Evolutionary conservation across 2,888 invertebrate species (phyloP), one percentile per base, ranked within the genome.

Genomic region (Drosophila parthenogenetica): DNA sequence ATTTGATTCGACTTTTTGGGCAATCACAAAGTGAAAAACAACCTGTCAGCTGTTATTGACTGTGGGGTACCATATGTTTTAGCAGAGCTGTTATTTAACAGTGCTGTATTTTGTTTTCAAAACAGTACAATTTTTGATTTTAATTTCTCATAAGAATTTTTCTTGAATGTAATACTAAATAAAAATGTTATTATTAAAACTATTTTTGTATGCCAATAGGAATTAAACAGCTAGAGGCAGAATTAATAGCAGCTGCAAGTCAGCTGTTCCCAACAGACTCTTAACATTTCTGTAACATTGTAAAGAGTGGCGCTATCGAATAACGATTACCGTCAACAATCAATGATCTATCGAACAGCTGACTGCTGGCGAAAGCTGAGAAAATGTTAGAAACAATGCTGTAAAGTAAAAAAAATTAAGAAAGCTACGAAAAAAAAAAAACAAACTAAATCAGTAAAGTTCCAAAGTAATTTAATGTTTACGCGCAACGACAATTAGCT

Each of bases 361-460:
- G 78, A 73, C 25, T 40, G 45, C 50, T 22, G 19, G 73, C 50
- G 73, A 76, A 78, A 77, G 74, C 55, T 22, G 57, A 37, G 25
- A 62, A 69, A 54, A 77, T 64, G 32, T 68, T 77, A 37, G 68
- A 19, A 66, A 63, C 66, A 71, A 74, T 71, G 71, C 29, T 50
- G 54, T 63, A 35, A 22, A 59, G 48, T 14, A 58, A 60, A 42
- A 51, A 63, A 59, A 51, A 50, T 37, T 37, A 49, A 43, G 35
- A 55, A 48, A 42, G 4, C 22, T 8, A 7, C 22, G 14, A 42
- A 48, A 54, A 66, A 53, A 13, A 25, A 48, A 53, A 61, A 65
- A 57, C 22, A 49, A 45, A 49, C 8, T 43, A 63, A 42, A 14
- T 42, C 2, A 39, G 4, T 3, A 32, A 48, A 16, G 42, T 54